These are phyloP conservation scores for Sepioteuthis lessoniana DNA, from an alignment of 2,888 invertebrate genomes.

Conservation along the genomic window DNA sequence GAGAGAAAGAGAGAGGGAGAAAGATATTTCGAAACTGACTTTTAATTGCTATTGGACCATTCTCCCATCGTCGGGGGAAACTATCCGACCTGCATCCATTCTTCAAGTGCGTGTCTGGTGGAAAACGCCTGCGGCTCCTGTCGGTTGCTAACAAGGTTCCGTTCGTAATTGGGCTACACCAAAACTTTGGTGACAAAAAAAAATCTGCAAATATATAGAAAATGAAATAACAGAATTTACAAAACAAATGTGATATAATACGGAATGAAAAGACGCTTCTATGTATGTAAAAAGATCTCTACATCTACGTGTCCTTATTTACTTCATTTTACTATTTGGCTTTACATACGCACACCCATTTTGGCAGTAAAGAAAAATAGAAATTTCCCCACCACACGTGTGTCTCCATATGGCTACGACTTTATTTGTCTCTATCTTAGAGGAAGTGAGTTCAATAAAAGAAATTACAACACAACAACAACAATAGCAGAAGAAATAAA, in stretches of 20 bases:
- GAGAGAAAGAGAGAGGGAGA: not conserved
- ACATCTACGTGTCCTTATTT: not conserved
- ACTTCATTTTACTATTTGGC: too few relatives aligned
- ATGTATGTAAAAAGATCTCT: not conserved
- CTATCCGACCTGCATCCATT: not conserved
- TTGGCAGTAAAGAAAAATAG: too few relatives aligned
- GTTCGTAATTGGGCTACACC: constrained; percentile 5
- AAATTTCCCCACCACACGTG: too few relatives aligned
- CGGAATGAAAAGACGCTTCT: not conserved
- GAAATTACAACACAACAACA: too few relatives aligned
- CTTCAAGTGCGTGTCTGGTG: constrained; percentile 33
- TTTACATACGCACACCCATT: too few relatives aligned
- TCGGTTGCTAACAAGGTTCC: constrained; percentile 33
- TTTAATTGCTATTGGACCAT: not conserved
- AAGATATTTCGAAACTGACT: not conserved
- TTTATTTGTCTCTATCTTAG: too few relatives aligned
- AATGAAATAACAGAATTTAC: not conserved
- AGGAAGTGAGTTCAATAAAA: too few relatives aligned
- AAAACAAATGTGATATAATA: not conserved
- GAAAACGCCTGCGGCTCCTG: not conserved
- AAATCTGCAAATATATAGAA: not conserved
- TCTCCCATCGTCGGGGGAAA: not conserved
- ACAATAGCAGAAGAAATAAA: too few relatives aligned
- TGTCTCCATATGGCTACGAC: too few relatives aligned
- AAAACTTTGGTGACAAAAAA: not conserved